phyloP scores from a whole-genome alignment of 2,113 vertebrate species.

The Tonatia bakeri region DNA sequence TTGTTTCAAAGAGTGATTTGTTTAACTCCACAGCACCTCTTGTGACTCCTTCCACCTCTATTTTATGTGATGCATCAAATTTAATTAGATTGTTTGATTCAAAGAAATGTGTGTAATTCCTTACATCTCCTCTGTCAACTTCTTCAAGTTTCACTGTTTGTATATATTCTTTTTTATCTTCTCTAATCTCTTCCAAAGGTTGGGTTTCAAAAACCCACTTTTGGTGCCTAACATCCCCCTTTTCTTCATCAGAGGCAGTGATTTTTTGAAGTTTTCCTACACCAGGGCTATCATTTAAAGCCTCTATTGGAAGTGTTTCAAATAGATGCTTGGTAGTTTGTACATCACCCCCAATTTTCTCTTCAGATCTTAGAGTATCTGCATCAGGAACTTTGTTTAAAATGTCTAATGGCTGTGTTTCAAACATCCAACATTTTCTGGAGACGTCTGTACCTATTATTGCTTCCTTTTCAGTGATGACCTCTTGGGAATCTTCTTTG shows the following conservation, averaged over 20 bases:
- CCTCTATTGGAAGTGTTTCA: conserved; percentile 87
- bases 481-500: conserved; percentile 83
- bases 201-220: conserved; percentile 93
- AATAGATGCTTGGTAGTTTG: conserved; percentile 88
- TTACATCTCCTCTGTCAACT: conserved; percentile 89
- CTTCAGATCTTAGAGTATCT: conserved; percentile 76
- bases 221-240: conserved; percentile 89
- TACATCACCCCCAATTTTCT: conserved; percentile 89
- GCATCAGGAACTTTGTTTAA: conserved; percentile 86
- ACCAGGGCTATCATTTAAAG: conserved; percentile 85
- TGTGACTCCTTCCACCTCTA: conserved; percentile 87
- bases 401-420: conserved; percentile 89
- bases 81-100: conserved; percentile 85
- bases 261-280: conserved; percentile 87
- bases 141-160: conserved; percentile 89
- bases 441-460: conserved; percentile 87
- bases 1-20: conserved; percentile 90
- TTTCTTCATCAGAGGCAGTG: conserved; percentile 86
- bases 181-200: conserved; percentile 89
- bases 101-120: conserved; percentile 87
- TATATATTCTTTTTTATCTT: conserved; percentile 85
- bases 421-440: conserved; percentile 92
- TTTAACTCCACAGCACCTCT: conserved; percentile 88
- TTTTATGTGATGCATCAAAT: conserved; percentile 84
- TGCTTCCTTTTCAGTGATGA: conserved; percentile 80